phyloP scores from a whole-genome alignment of 2,797 vertebrate species.

The Chelidonichthys spinosus region DNA sequence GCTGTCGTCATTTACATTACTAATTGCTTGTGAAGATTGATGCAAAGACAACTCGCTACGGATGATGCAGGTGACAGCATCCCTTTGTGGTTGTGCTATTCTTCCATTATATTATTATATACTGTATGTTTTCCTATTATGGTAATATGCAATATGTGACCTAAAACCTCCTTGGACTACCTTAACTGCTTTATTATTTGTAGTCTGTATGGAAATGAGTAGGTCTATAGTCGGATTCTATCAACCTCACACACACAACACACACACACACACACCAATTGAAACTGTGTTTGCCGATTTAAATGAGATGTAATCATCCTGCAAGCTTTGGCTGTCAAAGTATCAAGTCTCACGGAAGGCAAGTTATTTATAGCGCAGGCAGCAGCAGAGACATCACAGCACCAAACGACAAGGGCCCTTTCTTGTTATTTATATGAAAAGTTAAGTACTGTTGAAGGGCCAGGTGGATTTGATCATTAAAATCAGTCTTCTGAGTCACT shows the following conservation, averaged over 20 bases:
- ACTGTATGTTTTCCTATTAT: slow-evolving; percentile 8
- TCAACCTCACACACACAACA: not conserved
- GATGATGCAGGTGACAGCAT: not conserved
- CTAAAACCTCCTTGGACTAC: not conserved
- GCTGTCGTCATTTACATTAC: not conserved
- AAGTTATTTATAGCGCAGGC: slow-evolving; percentile 69
- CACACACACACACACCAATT: slow-evolving; percentile 4
- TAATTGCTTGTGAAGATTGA: not conserved
- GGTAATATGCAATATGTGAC: slow-evolving; percentile 3
- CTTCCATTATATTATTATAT: not conserved
- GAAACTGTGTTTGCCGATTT: slow-evolving; percentile 42
- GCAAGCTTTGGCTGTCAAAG: slow-evolving; percentile 53
- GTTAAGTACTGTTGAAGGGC: slow-evolving; percentile 1
- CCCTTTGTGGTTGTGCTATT: not conserved
- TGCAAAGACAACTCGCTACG: not conserved
- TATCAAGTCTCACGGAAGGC: slow-evolving; percentile 55
- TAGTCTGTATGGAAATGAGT: slow-evolving; percentile 30
- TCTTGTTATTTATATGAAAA: slow-evolving; percentile 68
- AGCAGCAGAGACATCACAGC: slow-evolving; percentile 51
- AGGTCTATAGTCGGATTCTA: slow-evolving; percentile 20
- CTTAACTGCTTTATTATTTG: slow-evolving; percentile 10
- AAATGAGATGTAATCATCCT: slow-evolving; percentile 62
- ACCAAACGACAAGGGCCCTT: slow-evolving; percentile 21
- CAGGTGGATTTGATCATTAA: slow-evolving; percentile 35
- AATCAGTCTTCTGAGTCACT: slow-evolving; percentile 26